Evolutionary conservation across 2,113 vertebrate species (phyloP), one percentile per base, ranked within the genome.

Genomic region (Ciconia maguari): DNA sequence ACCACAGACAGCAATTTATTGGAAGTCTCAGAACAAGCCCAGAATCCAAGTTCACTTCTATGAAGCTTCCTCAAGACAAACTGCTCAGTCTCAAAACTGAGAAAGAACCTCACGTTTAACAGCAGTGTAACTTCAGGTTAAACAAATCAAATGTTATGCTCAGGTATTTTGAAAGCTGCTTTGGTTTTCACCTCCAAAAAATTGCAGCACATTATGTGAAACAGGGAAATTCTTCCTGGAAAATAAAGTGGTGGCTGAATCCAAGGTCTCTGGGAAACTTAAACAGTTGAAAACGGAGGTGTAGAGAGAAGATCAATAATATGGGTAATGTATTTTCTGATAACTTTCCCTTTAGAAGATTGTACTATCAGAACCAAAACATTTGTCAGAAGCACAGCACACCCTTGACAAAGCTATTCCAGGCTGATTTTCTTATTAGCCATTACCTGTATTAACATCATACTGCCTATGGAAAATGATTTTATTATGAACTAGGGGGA

Each of bases 91-190:
- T 57, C 27, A 62, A 77, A 88, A 36, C 13, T 1, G 7, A 75
- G 64, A 34, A n/a, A 24, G 17, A 38, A 44, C 6, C 7, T 36
- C 36, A 46, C 2, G 3, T 6, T 16, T 48, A 48, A 69, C 10
- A 42, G 25, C 0, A 0, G 9, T 8, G 10, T 19, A 32, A 54
- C 27, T 62, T 51, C 46, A 42, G 12, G n/a, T 51, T 46, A 54
- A 84, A 78, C 26, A 61, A 69, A 57, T 29, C 26, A 25, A 49
- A 32, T 1, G 6, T 19, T 36, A 9, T 0, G 2, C 30, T 30
- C 11, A 9, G 29, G 21, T 51, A 27, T 14, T 41, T 12, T 60
- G 58, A 49, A 62, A 80, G 48, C 34, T 29, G 24, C 32, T 78
- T 8, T 14, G 20, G 29, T 41, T 89, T 76, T 77, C 70, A 72